Conservation (phyloP, 2,113 vertebrate genomes). For the Grammatotria lemairii region DNA sequence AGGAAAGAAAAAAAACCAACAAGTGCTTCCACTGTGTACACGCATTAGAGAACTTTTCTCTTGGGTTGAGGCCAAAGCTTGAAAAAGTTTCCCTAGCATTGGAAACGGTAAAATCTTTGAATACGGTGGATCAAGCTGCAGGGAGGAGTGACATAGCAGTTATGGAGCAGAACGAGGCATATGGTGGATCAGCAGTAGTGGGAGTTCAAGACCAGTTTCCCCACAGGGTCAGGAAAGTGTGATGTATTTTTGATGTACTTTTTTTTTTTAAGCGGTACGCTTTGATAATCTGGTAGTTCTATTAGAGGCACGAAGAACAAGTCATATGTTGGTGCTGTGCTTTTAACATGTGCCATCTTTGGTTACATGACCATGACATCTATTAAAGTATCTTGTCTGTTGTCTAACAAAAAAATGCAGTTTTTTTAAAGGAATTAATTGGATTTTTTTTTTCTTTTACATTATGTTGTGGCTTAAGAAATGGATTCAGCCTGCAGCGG, state of each 20-base stretch:
- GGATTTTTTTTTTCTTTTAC: background rate
- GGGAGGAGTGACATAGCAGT: slow-evolving; percentile 1
- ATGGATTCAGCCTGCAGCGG: background rate
- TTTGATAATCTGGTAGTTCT: background rate
- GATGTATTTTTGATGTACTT: background rate
- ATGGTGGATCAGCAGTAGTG: background rate
- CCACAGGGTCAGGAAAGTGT: background rate
- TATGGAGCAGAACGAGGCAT: background rate
- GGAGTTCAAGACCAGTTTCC: slow-evolving; percentile 7
- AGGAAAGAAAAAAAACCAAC: background rate
- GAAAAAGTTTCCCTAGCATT: slow-evolving; percentile 40
- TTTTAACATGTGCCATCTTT: background rate
- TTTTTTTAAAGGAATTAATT: background rate
- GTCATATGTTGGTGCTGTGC: background rate
- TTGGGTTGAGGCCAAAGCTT: slow-evolving; percentile 25
- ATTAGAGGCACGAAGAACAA: background rate
- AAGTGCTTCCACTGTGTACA: slow-evolving; percentile 28
- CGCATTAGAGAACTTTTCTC: slow-evolving; percentile 9
- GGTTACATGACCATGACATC: background rate
- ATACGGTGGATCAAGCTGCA: slow-evolving; percentile 2
- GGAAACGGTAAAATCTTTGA: slow-evolving; percentile 31
- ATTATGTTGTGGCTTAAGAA: background rate
- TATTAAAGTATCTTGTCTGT: background rate
- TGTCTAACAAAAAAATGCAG: background rate
- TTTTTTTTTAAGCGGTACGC: background rate